Percentiles rank a stretch among this genome's conserved stretches.
Conservation (phyloP, 2,888 invertebrate genomes). For the Mechanitis mazaeus region DNA sequence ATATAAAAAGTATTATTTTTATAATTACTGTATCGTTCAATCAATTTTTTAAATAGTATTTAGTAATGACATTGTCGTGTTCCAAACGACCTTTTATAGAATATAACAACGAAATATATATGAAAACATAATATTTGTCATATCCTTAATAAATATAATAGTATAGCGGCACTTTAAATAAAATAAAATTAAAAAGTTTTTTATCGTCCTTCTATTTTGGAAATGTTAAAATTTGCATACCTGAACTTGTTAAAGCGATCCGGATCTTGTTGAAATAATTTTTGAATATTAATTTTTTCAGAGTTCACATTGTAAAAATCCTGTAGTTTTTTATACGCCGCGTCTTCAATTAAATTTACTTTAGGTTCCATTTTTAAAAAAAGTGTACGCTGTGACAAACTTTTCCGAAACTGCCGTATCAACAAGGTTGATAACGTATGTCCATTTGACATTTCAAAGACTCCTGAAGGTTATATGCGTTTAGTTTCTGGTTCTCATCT, state of each 20-base stretch:
- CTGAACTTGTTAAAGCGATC: conserved; percentile 92
- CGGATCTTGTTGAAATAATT: conserved; percentile 88
- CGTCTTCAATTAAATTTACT: conserved; percentile 72
- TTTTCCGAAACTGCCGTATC: conserved; percentile 40
- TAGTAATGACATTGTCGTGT: conserved; percentile 30
- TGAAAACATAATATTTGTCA: neutral
- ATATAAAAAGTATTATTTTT: too few species aligned
- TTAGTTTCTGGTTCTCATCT: conserved; percentile 36
- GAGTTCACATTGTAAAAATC: conserved; percentile 84
- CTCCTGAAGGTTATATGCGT: conserved; percentile 67
- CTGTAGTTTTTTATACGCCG: conserved; percentile 85
- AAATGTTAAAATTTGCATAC: conserved; percentile 59
- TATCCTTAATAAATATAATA: neutral
- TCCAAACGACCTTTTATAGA: conserved; percentile 49
- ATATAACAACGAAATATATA: neutral
- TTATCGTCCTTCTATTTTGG: neutral
- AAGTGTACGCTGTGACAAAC: conserved; percentile 40
- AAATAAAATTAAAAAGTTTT: neutral
- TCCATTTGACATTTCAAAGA: conserved; percentile 72
- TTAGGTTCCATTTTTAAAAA: conserved; percentile 64
- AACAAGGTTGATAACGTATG: conserved; percentile 57
- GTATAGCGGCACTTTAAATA: neutral
- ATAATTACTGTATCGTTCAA: too few species aligned
- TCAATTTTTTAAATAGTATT: too few species aligned
- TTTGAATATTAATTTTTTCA: conserved; percentile 85